Evolutionary conservation across 2,797 vertebrate species (phyloP), one percentile per base, ranked within the genome.

Genomic region (Danio albolineatus): DNA sequence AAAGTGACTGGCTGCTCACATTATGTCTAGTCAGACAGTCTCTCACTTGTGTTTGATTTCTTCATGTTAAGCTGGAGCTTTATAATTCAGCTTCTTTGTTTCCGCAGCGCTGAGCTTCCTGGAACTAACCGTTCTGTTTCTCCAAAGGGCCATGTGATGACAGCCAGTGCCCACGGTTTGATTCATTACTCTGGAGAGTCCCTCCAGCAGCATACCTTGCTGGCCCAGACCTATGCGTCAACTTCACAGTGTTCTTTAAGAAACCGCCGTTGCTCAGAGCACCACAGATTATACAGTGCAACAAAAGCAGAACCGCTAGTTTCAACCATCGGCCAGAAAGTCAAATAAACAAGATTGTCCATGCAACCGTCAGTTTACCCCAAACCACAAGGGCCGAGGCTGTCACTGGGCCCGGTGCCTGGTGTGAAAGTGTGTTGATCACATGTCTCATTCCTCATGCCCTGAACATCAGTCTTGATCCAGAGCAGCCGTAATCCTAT

Each of bases 401-500:
- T 70, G 39, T 54, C 70, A 62, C 28, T 71, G 64, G 75, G 70
- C 62, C 17, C 21, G 12, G 48, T 57, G 65, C 73, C 72, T 61
- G 39, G 59, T 77, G 78, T 73, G 62, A 84, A 81, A 84, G 82
- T 71, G 56, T 75, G 61, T 54, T 73, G 54, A 78, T 84, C 70
- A 81, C 79, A 78, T 57, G 83, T 36, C 75, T 62, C 74, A 57
- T 81, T 64, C 70, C 57, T 70, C 62, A 70, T 64, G 69, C 41
- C 56, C 66, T 43, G 53, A 75, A 60, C 77, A 53, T 64, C 46
- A 57, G 82, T 51, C 76, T 73, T 36, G 38, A 76, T 64, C 19
- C 85, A 83, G 65, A 38, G 81, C 84, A 76, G 84, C 84, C 44
- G 81, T 92, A 93, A 91, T 91, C 89, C 85, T 82, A 77, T 88